phyloP scores from a whole-genome alignment of 1,140 invertebrate species.

The Cryptotermes secundus region DNA sequence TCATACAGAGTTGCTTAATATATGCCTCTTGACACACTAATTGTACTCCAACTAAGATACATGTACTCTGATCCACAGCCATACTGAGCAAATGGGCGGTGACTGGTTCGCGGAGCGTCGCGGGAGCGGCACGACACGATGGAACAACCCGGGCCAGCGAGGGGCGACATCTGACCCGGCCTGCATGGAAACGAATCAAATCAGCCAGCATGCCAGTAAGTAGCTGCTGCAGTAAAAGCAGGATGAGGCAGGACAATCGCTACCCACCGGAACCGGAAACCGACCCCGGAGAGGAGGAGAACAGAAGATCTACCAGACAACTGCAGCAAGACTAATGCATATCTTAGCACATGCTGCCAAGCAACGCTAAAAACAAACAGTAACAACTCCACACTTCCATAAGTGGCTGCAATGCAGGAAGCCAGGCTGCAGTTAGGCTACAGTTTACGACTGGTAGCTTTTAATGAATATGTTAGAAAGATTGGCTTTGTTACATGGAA shows the following conservation, averaged over 20 bases:
- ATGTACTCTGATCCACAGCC: neutral
- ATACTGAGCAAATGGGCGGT: conserved; percentile 27
- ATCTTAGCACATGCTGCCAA: neutral
- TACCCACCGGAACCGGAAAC: conserved; percentile 30
- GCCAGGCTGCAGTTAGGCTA: neutral
- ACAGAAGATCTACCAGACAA: neutral
- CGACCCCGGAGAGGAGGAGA: conserved; percentile 23
- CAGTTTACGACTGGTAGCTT: neutral
- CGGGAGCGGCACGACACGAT: conserved; percentile 28
- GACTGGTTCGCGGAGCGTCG: conserved; percentile 30
- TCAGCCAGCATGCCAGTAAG: neutral
- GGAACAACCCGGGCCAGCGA: neutral
- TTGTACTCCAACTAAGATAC: too few relatives aligned
- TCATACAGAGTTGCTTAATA: too few relatives aligned
- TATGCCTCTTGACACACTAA: too few relatives aligned
- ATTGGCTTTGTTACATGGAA: neutral
- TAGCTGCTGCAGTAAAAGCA: conserved; percentile 13
- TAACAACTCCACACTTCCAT: neutral
- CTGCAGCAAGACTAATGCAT: neutral
- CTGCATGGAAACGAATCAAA: neutral
- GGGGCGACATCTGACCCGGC: conserved; percentile 1
- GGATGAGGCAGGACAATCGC: conserved; percentile 21
- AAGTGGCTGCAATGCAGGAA: conserved; percentile 1
- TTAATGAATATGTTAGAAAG: neutral
- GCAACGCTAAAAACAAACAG: neutral